Conservation (phyloP, 1,140 invertebrate species). For the Stegodyphus mimosarum region DNA sequence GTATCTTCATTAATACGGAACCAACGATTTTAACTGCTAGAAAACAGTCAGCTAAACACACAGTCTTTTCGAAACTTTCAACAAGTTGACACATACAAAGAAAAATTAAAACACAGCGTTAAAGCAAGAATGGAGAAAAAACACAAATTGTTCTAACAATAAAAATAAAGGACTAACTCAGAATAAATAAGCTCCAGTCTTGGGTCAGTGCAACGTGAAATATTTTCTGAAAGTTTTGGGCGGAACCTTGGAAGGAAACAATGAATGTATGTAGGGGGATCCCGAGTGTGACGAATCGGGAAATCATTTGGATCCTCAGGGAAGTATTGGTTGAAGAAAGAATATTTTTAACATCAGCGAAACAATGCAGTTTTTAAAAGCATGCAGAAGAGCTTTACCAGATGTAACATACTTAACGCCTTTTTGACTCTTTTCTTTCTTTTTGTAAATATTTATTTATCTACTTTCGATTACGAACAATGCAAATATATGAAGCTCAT, state of each 20-base stretch:
- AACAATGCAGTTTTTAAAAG: background rate
- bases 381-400: background rate
- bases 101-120: too few relatives aligned
- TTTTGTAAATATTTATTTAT: background rate
- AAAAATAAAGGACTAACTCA: background rate
- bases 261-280: background rate
- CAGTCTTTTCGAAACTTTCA: too few relatives aligned
- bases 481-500: background rate
- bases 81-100: too few relatives aligned
- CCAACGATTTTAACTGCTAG: too few relatives aligned
- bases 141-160: background rate
- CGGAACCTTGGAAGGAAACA: background rate
- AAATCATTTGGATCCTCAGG: constrained; percentile 11
- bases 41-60: too few relatives aligned
- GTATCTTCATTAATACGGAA: too few relatives aligned
- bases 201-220: background rate
- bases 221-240: constrained; percentile 5
- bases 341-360: background rate
- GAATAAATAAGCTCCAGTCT: background rate
- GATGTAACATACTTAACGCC: background rate
- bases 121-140: background rate
- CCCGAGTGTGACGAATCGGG: constrained; percentile 8
- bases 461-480: background rate
- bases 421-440: background rate
- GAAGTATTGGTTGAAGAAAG: background rate